Conservation (phyloP, 2,113 vertebrate species). For the Taxidea taxus region DNA sequence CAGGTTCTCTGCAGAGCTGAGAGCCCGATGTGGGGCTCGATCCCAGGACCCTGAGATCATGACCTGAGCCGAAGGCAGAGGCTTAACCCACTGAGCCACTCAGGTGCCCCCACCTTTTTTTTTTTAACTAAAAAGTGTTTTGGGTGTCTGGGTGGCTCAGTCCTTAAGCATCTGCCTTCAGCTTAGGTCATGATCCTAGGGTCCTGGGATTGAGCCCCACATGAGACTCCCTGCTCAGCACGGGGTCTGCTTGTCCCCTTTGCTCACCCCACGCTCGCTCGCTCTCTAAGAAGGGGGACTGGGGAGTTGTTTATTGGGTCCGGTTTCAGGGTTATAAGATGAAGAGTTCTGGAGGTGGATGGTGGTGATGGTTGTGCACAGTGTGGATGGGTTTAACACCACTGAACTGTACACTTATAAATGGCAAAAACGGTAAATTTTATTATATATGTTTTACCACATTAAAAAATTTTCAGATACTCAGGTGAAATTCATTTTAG, state of each 20-base stretch:
- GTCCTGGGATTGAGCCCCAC: not conserved
- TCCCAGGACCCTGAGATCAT: too few species aligned
- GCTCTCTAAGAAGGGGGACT: not conserved
- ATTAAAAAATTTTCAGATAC: not conserved
- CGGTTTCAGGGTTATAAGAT: not conserved
- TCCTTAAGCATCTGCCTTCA: too few species aligned
- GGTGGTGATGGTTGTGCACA: too few species aligned
- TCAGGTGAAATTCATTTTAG: not conserved
- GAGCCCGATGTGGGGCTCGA: too few species aligned
- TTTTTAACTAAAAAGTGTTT: too few species aligned
- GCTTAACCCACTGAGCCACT: too few species aligned
- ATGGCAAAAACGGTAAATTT: not conserved
- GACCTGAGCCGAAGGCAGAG: too few species aligned
- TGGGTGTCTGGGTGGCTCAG: too few species aligned
- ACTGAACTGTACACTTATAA: not conserved
- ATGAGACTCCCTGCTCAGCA: not conserved
- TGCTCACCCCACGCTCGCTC: not conserved
- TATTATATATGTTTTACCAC: not conserved
- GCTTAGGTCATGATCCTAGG: not conserved
- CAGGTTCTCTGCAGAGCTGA: too few species aligned
- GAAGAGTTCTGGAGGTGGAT: not conserved
- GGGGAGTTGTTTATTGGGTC: not conserved
- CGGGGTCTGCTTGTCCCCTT: not conserved
- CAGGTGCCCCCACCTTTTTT: too few species aligned
- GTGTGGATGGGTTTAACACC: not conserved